Base-by-base conservation (phyloP, 2,113 vertebrate species). In the Oryzias celebensis region DNA sequence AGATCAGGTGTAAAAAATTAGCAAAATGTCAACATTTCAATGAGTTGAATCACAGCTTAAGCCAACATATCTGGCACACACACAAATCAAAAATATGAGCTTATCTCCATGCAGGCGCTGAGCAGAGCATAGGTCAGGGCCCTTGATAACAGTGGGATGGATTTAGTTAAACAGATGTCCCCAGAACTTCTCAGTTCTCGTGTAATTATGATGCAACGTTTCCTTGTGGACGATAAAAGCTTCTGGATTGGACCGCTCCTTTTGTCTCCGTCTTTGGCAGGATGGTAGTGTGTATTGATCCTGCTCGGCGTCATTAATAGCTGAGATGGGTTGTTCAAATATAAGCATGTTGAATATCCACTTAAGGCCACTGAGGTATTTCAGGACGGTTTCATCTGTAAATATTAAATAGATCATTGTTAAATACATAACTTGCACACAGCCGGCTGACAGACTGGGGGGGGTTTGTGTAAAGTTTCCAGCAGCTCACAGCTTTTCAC, bases 281-380 rank as follows among this genome's bases (percentile, higher is more conserved):
- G 16, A 79, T 36, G 45, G 59, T 54, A 66, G n/a, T 36, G 47
- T 28, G 26, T 76, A 87, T 81, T 69, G 85, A 88, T 85, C 57
- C 67, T 59, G 26, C 69, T 61, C 54, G 41, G 65, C 63, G 41
- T 75, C 52, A 73, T 67, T 69, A 79, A 67, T 64, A 68, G 63
- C 36, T 22, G 48, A 77, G 66, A 70, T 64, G 65, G 68, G 17
- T 36, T 45, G 26, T 69, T 69, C 73, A 78, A 74, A 74, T 75
- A 76, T 65, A 52, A 68, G 49, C 65, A 48, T 65, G 47, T 70
- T 61, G 61, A 65, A 50, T 60, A 50, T 36, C 62, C 58, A 80
- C 62, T 36, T 15, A 77, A 74, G 49, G 53, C 50, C 62, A 54
- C 61, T 42, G 55, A 68, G 52, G 50, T 60, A 62, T 75, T 75